Evolutionary conservation across 2,888 invertebrate species (phyloP).

Genomic region (Apamea crenata): DNA sequence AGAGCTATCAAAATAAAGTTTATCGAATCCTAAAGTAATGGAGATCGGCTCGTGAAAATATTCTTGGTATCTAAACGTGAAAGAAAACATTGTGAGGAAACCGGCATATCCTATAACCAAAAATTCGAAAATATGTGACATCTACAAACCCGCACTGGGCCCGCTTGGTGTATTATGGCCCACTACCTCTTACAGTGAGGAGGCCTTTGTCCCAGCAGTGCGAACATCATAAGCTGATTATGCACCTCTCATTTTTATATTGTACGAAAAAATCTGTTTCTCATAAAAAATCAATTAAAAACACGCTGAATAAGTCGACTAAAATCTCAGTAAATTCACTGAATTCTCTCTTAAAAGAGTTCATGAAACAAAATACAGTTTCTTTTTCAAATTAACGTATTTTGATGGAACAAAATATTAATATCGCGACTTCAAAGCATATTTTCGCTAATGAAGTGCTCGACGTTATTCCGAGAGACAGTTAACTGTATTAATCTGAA

Average conservation of each 20-base stretch:
- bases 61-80: background rate
- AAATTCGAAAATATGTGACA: background rate
- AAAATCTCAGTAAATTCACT: background rate
- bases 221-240: background rate
- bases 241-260: background rate
- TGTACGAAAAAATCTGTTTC: background rate
- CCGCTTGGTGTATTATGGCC: background rate
- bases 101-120: too few relatives aligned
- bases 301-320: background rate
- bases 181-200: background rate
- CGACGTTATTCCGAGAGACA: slow-evolving; percentile 30
- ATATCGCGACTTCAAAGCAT: slow-evolving; percentile 43
- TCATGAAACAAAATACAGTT: slow-evolving; percentile 28
- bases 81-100: background rate
- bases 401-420: slow-evolving; percentile 44
- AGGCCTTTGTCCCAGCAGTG: too few relatives aligned
- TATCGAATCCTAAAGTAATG: slow-evolving; percentile 21
- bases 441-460: slow-evolving; percentile 43
- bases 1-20: slow-evolving; percentile 36
- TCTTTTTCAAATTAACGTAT: slow-evolving; percentile 36
- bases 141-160: background rate
- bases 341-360: slow-evolving; percentile 20
- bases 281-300: background rate
- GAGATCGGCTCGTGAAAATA: background rate
- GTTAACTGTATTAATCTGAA: slow-evolving; percentile 52